Conservation (phyloP, 2,113 vertebrate species). For the Ornithorhynchus anatinus region DNA sequence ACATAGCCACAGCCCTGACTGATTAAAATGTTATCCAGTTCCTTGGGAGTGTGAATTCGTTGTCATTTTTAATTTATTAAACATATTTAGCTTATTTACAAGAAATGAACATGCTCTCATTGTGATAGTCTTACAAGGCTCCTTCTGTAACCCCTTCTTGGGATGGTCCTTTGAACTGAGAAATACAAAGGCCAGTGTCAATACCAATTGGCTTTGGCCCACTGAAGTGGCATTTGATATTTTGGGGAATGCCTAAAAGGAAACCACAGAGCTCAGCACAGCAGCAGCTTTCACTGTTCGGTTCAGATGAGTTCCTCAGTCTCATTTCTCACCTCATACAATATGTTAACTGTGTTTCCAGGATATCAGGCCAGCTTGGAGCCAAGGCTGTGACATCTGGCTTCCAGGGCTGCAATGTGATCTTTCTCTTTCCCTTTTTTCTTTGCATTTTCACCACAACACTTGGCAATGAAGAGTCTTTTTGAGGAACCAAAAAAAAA, state of each 20-base stretch:
- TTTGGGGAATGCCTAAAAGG: constrained; percentile 9
- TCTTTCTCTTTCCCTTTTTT: constrained; percentile 13
- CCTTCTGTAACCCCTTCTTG: constrained; percentile 32
- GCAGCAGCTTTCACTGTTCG: constrained; percentile 19
- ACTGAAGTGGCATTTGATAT: constrained; percentile 9
- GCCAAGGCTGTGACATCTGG: constrained; percentile 27
- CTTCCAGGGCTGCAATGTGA: constrained; percentile 28
- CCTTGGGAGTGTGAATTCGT: background rate
- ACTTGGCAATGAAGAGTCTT: constrained; percentile 39
- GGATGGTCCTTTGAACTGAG: constrained; percentile 28
- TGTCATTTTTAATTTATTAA: constrained; percentile 1
- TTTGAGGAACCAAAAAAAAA: background rate
- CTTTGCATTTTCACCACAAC: background rate
- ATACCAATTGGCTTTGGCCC: background rate
- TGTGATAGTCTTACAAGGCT: constrained; percentile 34
- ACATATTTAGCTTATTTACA: background rate
- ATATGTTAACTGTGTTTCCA: constrained; percentile 26
- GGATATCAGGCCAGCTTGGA: background rate
- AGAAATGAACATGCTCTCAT: constrained; percentile 26
- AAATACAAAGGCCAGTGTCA: constrained; percentile 21
- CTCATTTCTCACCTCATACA: constrained; percentile 29
- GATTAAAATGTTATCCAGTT: background rate
- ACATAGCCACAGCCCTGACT: background rate
- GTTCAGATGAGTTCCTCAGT: background rate
- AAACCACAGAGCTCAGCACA: background rate